A percentile compares a stretch with the other conserved stretches of the same genome.
Conservation (phyloP, 2,888 invertebrate species). For the Macrophya alboannulata region DNA sequence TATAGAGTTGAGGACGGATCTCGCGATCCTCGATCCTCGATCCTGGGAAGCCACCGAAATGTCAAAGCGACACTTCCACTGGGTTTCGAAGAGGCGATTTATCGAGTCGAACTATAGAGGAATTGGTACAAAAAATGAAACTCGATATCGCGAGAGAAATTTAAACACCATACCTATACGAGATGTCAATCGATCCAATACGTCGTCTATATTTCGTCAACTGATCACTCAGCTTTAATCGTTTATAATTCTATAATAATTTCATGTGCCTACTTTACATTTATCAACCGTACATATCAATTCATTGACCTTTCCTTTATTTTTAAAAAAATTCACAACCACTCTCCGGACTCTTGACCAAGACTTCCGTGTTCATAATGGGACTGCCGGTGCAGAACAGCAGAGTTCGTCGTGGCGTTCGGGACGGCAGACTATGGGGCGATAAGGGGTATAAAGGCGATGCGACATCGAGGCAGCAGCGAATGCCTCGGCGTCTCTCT, state of each 20-base stretch:
- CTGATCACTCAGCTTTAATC: not conserved
- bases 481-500: constrained; percentile 77
- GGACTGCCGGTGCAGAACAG: not conserved
- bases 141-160: not conserved
- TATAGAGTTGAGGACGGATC: not conserved
- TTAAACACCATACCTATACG: not conserved
- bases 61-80: constrained; percentile 47
- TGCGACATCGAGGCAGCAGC: constrained; percentile 44
- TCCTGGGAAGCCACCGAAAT: constrained; percentile 48
- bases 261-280: not conserved
- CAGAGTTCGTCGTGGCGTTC: not conserved
- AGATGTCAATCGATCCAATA: constrained; percentile 22
- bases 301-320: not conserved
- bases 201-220: not conserved
- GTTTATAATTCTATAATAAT: not conserved
- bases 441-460: constrained; percentile 8
- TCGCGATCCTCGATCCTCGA: constrained; percentile 5
- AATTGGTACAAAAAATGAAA: constrained; percentile 36
- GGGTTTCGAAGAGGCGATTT: constrained; percentile 18
- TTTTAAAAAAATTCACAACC: not conserved
- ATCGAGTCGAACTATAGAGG: constrained; percentile 10
- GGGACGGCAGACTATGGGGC: not conserved
- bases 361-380: constrained; percentile 10
- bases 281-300: not conserved
- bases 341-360: not conserved